A percentile compares a stretch with the other conserved stretches of the same genome.
Evolutionary conservation across 1,140 invertebrate species (phyloP).

Genomic region (Brachionus rubens): DNA sequence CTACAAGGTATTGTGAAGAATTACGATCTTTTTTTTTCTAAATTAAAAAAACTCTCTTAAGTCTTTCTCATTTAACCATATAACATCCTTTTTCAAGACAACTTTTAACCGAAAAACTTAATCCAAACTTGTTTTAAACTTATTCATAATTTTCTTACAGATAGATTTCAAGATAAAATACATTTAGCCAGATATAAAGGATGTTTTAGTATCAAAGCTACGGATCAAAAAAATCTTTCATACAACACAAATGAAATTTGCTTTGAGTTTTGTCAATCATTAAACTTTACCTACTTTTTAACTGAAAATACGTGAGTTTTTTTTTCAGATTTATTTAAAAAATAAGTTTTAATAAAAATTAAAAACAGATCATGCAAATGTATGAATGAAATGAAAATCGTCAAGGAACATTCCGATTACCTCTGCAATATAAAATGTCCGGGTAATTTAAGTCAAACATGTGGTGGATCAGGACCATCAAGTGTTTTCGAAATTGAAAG

Average conservation of each 20-base stretch:
- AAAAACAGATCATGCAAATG: constrained; percentile 5
- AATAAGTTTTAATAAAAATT: not conserved
- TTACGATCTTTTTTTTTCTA: not conserved
- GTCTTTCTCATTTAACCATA: too few relatives aligned
- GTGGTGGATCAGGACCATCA: not conserved
- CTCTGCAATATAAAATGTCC: not conserved
- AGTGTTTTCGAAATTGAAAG: not conserved
- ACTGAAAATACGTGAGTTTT: not conserved
- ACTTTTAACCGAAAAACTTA: too few relatives aligned
- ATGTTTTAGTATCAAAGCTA: not conserved
- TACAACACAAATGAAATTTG: constrained; percentile 7
- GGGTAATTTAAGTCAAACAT: not conserved
- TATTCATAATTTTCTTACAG: too few relatives aligned
- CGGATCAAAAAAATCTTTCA: not conserved
- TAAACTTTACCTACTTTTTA: not conserved
- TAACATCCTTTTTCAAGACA: too few relatives aligned
- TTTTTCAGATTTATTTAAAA: too few relatives aligned
- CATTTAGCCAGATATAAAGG: not conserved
- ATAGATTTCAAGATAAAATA: not conserved
- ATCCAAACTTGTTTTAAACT: too few relatives aligned
- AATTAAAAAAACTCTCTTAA: too few relatives aligned
- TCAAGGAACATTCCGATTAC: not conserved
- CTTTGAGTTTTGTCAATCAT: too few relatives aligned
- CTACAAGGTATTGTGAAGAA: not conserved
- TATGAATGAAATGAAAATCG: not conserved